Base-by-base conservation (phyloP, 2,888 invertebrate genomes). In the Volucella bombylans region DNA sequence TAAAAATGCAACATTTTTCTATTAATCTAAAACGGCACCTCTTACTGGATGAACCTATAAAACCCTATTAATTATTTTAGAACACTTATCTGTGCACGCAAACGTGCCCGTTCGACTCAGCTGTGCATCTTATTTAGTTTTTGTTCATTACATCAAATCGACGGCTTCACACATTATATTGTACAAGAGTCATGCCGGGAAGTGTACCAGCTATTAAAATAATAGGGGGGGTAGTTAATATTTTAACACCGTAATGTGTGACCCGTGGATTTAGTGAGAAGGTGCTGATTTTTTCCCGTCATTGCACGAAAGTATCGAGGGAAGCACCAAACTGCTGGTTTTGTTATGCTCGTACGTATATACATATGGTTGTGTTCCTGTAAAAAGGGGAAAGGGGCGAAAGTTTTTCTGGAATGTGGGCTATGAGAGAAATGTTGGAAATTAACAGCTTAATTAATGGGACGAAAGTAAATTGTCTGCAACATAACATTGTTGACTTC, bases 221-320 rank as follows among this genome's bases (percentile, higher is more conserved):
- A 82, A 76, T 82, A 55, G 82, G 10, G 82, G 10, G 39, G 71
- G 81, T 76, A 71, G 82, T 82, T 82, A 82, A 82, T 82, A 76
- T 77, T 76, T 80, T 72, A 71, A 76, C 67, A 59, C 59, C 49
- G 59, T 71, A 76, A 61, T 65, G 81, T 76, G 54, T 67, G 67
- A 67, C 43, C 76, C 55, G 39, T 67, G 61, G 82, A 55, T 77
- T 72, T 72, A 38, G 55, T 54, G 65, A 67, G 68, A 73, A 62
- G 50, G 71, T 72, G 76, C 62, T 82, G 72, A 77, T 72, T 65
- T 82, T 71, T 47, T 39, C 61, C 54, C 65, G 61, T 47, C 71
- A 54, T 45, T 57, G 62, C 69, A 62, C 55, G 68, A 39, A 54
- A 69, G 65, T 57, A 50, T 65, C 50, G 31, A 38, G 31, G 31